Evolutionary conservation across 2,113 vertebrate species (phyloP), one percentile per base, ranked within the genome.

Genomic region (Anoplopoma fimbria): DNA sequence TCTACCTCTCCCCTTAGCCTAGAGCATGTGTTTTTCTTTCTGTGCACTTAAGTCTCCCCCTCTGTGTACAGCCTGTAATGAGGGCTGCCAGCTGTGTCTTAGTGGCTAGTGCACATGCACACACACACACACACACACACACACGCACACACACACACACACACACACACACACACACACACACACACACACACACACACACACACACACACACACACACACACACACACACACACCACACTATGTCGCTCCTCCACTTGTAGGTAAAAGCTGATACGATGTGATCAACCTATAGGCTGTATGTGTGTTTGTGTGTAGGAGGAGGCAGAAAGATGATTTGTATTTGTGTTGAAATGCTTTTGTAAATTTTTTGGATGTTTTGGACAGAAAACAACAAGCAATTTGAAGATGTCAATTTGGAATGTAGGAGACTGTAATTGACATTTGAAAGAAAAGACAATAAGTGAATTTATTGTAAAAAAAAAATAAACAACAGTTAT

Each of bases 41-140:
- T 71, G 40, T 79, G 57, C 87, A 93, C 87, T 91, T 91, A 90
- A 80, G 83, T 81, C 82, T 72, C 63, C 79, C 69, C 55, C 75
- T 90, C 75, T 88, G 84, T 77, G 81, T 82, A 29, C 55, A 64
- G 86, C 81, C 69, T 82, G 72, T 92, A 87, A 90, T 81, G 85
- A 86, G 67, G 84, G 75, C 82, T 89, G 87, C 85, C 88, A 93
- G 89, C 91, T 93, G 91, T 86, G 91, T 69, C 82, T 83, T 61
- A 76, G 36, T 85, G 68, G 76, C 55, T 13, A 61, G 29, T 15
- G 6, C 31, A 23, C 25, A 8, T 42, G 29, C 34, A 40, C 63
- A 33, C 64, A 64, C 42, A 55, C 62, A 79, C 60, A 81, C 38
- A 63, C 45, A 25, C 19, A 36, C 15, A 73, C 31, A 36, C 70